Conservation (phyloP, 1,140 invertebrate genomes). For the Muscidifurax raptorellus region DNA sequence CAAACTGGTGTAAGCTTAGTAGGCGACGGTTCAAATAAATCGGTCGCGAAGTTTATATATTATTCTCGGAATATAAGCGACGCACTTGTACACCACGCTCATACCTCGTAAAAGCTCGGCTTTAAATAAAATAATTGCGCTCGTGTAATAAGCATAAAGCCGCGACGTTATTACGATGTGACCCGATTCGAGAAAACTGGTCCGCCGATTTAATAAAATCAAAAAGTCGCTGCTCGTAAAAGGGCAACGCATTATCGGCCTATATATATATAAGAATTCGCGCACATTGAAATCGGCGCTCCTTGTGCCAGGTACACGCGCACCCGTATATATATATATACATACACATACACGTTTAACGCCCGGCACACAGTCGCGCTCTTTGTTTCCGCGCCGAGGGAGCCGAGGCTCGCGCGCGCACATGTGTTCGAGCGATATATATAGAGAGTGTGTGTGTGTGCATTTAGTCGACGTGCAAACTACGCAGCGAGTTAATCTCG, state of each 20-base stretch:
- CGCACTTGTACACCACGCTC: too few relatives aligned
- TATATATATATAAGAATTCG: not conserved
- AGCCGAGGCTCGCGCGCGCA: conserved; percentile 15
- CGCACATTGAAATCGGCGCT: not conserved
- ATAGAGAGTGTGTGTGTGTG: not conserved
- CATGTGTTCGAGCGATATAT: conserved; percentile 11
- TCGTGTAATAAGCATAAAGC: not conserved
- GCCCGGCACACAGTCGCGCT: conserved; percentile 34
- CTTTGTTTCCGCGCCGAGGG: conserved; percentile 50
- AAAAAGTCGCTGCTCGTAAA: too few relatives aligned
- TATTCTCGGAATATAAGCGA: not conserved
- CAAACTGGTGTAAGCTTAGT: too few relatives aligned
- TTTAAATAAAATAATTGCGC: not conserved
- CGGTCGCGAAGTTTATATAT: not conserved
- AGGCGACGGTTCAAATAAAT: not conserved
- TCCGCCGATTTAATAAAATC: too few relatives aligned
- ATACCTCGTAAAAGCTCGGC: too few relatives aligned
- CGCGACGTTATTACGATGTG: not conserved
- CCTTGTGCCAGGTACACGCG: conserved; percentile 15
- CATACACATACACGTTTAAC: not conserved
- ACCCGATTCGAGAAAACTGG: not conserved
- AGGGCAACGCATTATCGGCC: too few relatives aligned
- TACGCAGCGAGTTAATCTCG: conserved; percentile 62
- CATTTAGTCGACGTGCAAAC: conserved; percentile 49
- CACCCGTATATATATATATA: not conserved